Evolutionary conservation across 2,113 vertebrate species (phyloP).

Genomic region (Pica pica): DNA sequence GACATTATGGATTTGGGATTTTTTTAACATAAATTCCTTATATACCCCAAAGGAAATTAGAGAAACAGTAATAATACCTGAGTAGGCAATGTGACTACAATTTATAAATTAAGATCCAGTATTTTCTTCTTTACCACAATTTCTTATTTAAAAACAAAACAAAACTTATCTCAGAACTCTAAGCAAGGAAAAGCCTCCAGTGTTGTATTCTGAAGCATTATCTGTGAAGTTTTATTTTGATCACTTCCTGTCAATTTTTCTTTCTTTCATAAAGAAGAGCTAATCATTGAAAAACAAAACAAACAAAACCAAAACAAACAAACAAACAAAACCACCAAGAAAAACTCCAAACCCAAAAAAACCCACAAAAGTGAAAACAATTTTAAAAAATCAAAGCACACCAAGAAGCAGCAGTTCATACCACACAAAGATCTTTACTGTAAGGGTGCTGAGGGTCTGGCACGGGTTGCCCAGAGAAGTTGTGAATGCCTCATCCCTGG

Average conservation of each 20-base stretch:
- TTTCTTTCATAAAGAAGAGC: not conserved
- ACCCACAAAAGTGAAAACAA: not conserved
- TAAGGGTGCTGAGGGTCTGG: not conserved
- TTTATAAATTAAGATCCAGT: not conserved
- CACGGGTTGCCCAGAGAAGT: not conserved
- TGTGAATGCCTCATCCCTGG: not conserved
- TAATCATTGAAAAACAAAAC: not conserved
- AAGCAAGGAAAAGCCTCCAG: not conserved
- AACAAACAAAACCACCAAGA: not conserved
- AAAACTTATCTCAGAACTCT: not conserved
- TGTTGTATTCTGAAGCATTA: not conserved
- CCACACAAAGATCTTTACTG: not conserved
- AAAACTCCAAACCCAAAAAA: not conserved
- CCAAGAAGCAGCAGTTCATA: not conserved
- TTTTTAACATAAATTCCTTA: not conserved
- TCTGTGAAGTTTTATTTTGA: not conserved
- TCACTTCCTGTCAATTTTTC: not conserved
- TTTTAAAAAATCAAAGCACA: not conserved
- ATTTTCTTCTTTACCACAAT: not conserved
- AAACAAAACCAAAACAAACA: not conserved
- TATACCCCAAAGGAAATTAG: not conserved
- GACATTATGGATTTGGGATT: not conserved
- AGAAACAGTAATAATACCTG: not conserved
- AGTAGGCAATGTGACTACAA: not conserved
- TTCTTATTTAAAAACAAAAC: not conserved